Conservation (phyloP, 2,888 invertebrate genomes). For the Stomorhina lunata region DNA sequence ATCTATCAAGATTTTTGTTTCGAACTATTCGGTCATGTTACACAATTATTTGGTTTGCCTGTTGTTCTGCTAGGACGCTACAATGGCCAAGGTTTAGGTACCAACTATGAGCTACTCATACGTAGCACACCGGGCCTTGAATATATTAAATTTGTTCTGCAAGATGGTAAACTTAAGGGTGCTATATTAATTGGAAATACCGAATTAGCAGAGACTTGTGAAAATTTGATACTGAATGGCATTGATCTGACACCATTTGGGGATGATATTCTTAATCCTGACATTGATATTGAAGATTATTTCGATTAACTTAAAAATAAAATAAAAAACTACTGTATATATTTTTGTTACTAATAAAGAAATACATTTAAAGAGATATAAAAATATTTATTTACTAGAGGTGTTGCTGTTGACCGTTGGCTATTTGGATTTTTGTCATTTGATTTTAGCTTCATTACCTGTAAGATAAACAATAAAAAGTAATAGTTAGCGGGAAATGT, state of each 20-base stretch:
- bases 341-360: constrained; percentile 20
- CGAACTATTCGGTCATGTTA: constrained; percentile 98
- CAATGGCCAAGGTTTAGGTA: constrained; percentile 93
- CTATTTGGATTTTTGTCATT: constrained; percentile 73
- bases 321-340: not conserved
- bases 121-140: constrained; percentile 90
- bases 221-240: constrained; percentile 97
- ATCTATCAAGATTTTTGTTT: constrained; percentile 96
- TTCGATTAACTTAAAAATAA: constrained; percentile 88
- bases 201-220: constrained; percentile 98
- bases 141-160: constrained; percentile 93
- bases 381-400: constrained; percentile 22
- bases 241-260: constrained; percentile 93
- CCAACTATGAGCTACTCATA: constrained; percentile 90
- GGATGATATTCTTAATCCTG: constrained; percentile 95
- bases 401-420: not conserved
- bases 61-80: constrained; percentile 94
- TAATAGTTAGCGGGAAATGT: no score
- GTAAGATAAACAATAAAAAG: constrained; percentile 43
- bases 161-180: constrained; percentile 92
- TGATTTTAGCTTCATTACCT: constrained; percentile 78
- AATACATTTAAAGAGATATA: constrained; percentile 18
- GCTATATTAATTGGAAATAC: constrained; percentile 98
- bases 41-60: constrained; percentile 95
- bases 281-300: constrained; percentile 99